Evolutionary conservation across 2,888 invertebrate species (phyloP).

Genomic region (Dryobotodes eremita): DNA sequence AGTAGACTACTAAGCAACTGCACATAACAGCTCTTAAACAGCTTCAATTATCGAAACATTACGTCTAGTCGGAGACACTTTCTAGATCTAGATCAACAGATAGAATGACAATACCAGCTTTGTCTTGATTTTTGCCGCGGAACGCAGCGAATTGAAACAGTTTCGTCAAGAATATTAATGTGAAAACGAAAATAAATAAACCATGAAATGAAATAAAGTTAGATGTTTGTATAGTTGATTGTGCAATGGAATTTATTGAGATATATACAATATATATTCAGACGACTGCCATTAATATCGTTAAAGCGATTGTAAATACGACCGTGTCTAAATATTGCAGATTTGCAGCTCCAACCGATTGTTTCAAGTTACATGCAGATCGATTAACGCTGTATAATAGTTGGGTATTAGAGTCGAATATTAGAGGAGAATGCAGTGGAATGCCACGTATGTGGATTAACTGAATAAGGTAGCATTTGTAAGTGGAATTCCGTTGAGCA

Average conservation of each 20-base stretch:
- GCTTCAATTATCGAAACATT: constrained; percentile 52
- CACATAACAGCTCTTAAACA: constrained; percentile 44
- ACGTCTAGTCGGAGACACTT: constrained; percentile 61
- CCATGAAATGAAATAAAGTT: constrained; percentile 36
- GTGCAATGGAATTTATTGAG: constrained; percentile 30
- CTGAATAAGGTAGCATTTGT: constrained; percentile 66
- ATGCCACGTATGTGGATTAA: constrained; percentile 68
- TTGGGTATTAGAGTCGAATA: constrained; percentile 41
- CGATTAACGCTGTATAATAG: constrained; percentile 44
- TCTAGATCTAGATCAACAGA: constrained; percentile 65
- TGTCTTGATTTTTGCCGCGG: constrained; percentile 51
- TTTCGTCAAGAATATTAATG: constrained; percentile 46
- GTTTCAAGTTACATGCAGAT: constrained; percentile 43
- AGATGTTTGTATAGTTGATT: constrained; percentile 23
- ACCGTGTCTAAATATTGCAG: constrained; percentile 46
- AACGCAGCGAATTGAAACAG: constrained; percentile 35
- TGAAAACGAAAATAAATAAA: constrained; percentile 39
- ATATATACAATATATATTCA: constrained; percentile 41
- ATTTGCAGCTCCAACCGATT: constrained; percentile 45
- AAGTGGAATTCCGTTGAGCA: constrained; percentile 68
- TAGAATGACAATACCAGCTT: constrained; percentile 58
- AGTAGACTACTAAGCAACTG: constrained; percentile 30
- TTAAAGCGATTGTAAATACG: constrained; percentile 49
- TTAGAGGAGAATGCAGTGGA: constrained; percentile 48
- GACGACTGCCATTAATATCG: constrained; percentile 43